Conservation (phyloP, 2,113 vertebrate genomes). For the Lucifuga dentata region DNA sequence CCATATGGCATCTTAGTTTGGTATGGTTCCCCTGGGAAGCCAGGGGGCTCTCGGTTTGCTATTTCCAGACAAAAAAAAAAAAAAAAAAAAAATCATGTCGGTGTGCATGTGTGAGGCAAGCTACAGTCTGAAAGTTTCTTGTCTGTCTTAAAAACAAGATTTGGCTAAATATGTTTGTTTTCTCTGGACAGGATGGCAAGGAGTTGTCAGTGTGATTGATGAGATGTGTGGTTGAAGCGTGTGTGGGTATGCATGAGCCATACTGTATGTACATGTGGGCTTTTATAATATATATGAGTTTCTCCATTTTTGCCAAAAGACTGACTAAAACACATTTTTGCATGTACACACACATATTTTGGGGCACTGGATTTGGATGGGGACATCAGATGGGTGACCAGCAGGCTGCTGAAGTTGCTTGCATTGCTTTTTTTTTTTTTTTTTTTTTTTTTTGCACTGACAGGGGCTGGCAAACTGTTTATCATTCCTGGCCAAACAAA, state of each 20-base stretch:
- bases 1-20: conserved; percentile 65
- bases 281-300: not conserved
- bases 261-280: not conserved
- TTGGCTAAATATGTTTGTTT: conserved; percentile 23
- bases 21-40: conserved; percentile 39
- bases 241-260: no score
- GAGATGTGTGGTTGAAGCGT: conserved; percentile 18
- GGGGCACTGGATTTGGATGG: not conserved
- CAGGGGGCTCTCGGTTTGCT: conserved; percentile 42
- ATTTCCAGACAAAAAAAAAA: conserved; percentile 54
- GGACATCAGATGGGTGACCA: not conserved
- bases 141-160: conserved; percentile 19
- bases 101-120: conserved; percentile 40
- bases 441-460: conserved; percentile 16
- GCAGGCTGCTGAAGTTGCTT: conserved; percentile 3
- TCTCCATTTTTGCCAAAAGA: no score
- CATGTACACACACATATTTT: not conserved
- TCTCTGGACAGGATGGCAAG: conserved; percentile 26
- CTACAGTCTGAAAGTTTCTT: conserved; percentile 27
- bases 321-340: no score
- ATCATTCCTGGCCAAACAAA: conserved; percentile 42
- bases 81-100: conserved; percentile 30
- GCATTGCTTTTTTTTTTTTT: not conserved
- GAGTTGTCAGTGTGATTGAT: conserved; percentile 37
- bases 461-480: conserved; percentile 50